These are phyloP conservation scores for Nycticryphes semicollaris DNA, from an alignment of 2,113 vertebrate genomes.

Conservation along the genomic window DNA sequence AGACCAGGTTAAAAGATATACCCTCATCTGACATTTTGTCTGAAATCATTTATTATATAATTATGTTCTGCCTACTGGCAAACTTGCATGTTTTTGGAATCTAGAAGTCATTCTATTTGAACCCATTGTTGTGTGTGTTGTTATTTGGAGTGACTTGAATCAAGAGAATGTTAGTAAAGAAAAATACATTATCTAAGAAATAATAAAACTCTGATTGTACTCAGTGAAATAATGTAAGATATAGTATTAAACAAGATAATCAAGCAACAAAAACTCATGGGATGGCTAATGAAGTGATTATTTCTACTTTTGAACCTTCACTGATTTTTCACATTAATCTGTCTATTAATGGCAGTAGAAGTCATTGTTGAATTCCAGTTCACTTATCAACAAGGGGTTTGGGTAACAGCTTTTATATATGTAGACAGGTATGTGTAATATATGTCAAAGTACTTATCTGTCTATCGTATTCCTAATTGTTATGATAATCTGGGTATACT, in stretches of 20 bases:
- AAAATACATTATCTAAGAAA: not conserved
- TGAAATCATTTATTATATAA: not conserved
- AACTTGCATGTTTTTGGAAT: not conserved
- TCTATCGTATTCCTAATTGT: not conserved
- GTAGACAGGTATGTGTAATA: not conserved
- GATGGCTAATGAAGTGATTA: not conserved
- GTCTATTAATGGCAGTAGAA: not conserved
- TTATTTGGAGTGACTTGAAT: not conserved
- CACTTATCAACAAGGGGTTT: not conserved
- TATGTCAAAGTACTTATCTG: not conserved
- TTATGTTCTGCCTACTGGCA: not conserved
- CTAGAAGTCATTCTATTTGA: not conserved
- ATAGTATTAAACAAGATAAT: not conserved
- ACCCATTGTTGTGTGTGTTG: not conserved
- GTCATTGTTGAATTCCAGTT: not conserved
- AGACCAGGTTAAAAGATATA: not conserved
- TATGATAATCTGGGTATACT: not conserved
- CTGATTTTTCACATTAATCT: not conserved
- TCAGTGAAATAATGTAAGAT: not conserved
- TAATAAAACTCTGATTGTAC: not conserved
- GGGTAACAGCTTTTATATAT: not conserved
- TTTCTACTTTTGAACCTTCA: not conserved
- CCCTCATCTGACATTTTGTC: not conserved
- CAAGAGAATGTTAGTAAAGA: not conserved
- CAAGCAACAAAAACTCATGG: not conserved